Evolutionary conservation across 2,888 invertebrate species (phyloP).

Genomic region (Caenorhabditis sp.): DNA sequence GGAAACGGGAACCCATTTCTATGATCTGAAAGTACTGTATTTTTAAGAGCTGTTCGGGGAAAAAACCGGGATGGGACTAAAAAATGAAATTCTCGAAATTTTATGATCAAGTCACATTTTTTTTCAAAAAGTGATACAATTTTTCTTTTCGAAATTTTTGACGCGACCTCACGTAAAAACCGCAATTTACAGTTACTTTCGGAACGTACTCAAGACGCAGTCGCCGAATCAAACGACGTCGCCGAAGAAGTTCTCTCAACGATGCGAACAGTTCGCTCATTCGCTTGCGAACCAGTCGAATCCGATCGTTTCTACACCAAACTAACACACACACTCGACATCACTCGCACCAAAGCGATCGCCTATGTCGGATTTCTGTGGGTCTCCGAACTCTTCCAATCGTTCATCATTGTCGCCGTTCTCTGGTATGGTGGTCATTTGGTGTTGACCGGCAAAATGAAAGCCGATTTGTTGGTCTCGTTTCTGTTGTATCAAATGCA

Average conservation of each 20-base stretch:
- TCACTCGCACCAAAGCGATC: constrained; percentile 65
- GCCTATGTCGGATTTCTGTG: constrained; percentile 68
- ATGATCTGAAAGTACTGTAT: too few species aligned
- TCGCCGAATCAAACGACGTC: constrained; percentile 72
- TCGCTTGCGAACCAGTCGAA: constrained; percentile 72
- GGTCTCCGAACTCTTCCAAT: constrained; percentile 68
- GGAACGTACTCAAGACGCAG: constrained; percentile 71
- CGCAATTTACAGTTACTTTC: constrained; percentile 58
- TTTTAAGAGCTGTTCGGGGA: too few species aligned
- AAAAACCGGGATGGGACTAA: too few species aligned
- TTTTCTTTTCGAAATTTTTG: too few species aligned
- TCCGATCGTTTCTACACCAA: constrained; percentile 60
- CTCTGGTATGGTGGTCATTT: constrained; percentile 73
- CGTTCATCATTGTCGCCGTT: constrained; percentile 69
- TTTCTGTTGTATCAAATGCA: constrained; percentile 74
- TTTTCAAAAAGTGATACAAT: too few species aligned
- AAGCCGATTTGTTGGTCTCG: constrained; percentile 72
- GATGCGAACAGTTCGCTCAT: constrained; percentile 73
- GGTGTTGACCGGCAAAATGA: constrained; percentile 69
- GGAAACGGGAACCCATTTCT: too few species aligned
- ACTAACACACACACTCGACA: constrained; percentile 60
- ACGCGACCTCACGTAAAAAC: background rate
- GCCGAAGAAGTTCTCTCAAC: constrained; percentile 72
- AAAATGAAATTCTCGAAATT: too few species aligned
- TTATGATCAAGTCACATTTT: background rate